These are phyloP conservation scores for Rhinichthys osculus DNA, from an alignment of 2,797 vertebrate genomes.

Conservation along the genomic window DNA sequence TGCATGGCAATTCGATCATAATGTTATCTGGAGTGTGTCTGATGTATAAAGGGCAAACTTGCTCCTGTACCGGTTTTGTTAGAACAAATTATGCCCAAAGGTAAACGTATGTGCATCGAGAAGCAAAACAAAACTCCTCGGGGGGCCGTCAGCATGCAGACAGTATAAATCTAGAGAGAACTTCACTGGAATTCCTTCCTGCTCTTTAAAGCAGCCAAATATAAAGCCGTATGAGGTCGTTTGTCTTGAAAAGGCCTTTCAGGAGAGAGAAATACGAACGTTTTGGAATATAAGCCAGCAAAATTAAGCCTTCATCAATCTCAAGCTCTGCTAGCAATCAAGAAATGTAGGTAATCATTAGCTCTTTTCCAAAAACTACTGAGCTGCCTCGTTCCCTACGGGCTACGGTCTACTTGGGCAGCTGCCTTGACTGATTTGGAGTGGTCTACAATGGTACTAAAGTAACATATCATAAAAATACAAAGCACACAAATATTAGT, in stretches of 20 bases:
- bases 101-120: background rate
- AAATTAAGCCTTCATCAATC: conserved; percentile 10
- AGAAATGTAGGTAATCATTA: conserved; percentile 7
- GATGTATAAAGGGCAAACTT: conserved; percentile 47
- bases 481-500: background rate
- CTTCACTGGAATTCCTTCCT: conserved; percentile 29
- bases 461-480: background rate
- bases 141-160: conserved; percentile 12
- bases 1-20: background rate
- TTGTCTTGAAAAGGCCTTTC: conserved; percentile 12
- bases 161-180: conserved; percentile 19
- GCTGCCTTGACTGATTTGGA: background rate
- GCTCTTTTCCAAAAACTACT: background rate
- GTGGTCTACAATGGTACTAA: background rate
- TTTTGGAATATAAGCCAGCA: background rate
- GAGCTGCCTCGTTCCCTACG: no score
- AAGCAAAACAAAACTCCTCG: background rate
- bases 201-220: conserved; percentile 36
- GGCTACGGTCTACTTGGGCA: background rate
- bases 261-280: background rate
- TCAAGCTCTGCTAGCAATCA: background rate
- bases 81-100: conserved; percentile 9
- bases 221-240: background rate
- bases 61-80: conserved; percentile 49
- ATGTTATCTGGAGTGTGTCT: conserved; percentile 33